A percentile compares a stretch with the other conserved stretches of the same genome.
Conservation (phyloP, 2,797 vertebrate species). For the Leucoraja ocellata region DNA sequence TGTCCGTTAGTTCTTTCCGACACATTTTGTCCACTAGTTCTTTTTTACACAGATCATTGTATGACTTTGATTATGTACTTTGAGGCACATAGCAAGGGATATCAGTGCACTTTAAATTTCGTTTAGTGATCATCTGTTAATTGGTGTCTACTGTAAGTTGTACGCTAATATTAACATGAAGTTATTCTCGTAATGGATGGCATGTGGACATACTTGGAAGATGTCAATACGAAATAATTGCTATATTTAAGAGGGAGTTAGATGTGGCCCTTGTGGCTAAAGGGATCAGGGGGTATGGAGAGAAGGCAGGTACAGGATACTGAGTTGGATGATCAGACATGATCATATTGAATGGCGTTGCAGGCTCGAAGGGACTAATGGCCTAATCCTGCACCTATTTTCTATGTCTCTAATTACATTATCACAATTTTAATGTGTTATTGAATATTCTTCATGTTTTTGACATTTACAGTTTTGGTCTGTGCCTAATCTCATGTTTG, state of each 20-base stretch:
- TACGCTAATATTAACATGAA: neutral
- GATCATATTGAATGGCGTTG: too few species aligned
- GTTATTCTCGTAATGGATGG: neutral
- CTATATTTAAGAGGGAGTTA: too few species aligned
- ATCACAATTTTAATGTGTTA: neutral
- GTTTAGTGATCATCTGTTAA: neutral
- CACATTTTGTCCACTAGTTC: too few species aligned
- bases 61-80: neutral
- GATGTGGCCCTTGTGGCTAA: too few species aligned
- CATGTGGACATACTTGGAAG: neutral
- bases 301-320: too few species aligned
- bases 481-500: neutral
- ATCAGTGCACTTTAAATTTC: neutral
- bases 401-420: too few species aligned
- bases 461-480: neutral
- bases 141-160: neutral
- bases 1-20: too few species aligned
- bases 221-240: neutral
- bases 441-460: neutral
- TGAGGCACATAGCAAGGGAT: neutral
- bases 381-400: too few species aligned
- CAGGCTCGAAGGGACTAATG: too few species aligned
- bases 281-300: too few species aligned
- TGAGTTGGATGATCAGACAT: too few species aligned
- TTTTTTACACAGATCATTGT: neutral